These are phyloP conservation scores for Laticauda laticaudata DNA, from an alignment of 2,113 vertebrate genomes.

Conservation along the genomic window DNA sequence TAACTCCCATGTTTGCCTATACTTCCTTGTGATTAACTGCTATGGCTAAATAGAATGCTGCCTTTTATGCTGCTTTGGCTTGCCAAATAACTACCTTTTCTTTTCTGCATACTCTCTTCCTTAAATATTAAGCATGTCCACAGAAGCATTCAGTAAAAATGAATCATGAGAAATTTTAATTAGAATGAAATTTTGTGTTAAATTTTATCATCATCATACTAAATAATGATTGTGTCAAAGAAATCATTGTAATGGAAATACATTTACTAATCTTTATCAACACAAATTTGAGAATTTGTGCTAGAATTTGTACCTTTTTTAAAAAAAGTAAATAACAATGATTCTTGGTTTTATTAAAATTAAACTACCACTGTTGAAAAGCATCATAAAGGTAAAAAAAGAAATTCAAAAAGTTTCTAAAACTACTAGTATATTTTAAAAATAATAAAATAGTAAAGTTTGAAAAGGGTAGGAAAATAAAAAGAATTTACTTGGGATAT, in stretches of 20 bases:
- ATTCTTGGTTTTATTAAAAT: neutral
- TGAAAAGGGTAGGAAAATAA: neutral
- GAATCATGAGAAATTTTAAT: neutral
- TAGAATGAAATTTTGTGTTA: slow-evolving; percentile 11
- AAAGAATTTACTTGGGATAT: neutral
- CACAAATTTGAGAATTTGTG: neutral
- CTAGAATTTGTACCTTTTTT: too few relatives aligned
- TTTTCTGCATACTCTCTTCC: slow-evolving; percentile 40
- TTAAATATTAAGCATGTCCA: slow-evolving; percentile 12
- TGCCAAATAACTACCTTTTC: slow-evolving; percentile 37
- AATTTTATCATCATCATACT: slow-evolving; percentile 14
- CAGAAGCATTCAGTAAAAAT: neutral
- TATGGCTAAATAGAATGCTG: slow-evolving; percentile 48
- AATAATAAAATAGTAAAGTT: neutral
- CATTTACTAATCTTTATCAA: slow-evolving; percentile 8
- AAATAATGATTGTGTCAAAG: neutral
- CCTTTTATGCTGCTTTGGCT: slow-evolving; percentile 42
- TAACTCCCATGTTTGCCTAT: slow-evolving; percentile 54
- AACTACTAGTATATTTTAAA: neutral
- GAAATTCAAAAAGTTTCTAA: neutral
- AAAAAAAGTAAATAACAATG: slow-evolving; percentile 15
- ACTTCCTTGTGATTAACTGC: slow-evolving; percentile 40
- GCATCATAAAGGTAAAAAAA: neutral
- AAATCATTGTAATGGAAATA: neutral
- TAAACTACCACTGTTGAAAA: neutral